Percentiles rank a stretch among this genome's conserved stretches.
Conservation (phyloP, 2,888 invertebrate species). For the Carcina quercana region DNA sequence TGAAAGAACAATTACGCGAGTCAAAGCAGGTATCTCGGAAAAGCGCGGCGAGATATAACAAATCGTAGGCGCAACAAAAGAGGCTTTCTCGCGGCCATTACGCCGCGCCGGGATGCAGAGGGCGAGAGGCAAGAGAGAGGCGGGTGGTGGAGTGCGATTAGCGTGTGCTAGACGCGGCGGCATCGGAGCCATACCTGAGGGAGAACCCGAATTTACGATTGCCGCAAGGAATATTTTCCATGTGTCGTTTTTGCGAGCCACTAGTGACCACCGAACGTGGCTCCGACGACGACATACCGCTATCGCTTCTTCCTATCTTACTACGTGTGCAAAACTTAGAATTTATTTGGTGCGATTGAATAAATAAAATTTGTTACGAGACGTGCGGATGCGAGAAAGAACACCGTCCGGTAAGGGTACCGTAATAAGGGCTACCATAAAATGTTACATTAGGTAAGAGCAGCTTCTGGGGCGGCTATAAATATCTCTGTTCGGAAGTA, state of each 20-base stretch:
- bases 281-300: constrained; percentile 18
- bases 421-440: constrained; percentile 73
- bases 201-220: constrained; percentile 57
- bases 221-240: constrained; percentile 67
- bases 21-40: constrained; percentile 65
- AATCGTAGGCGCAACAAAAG: constrained; percentile 68
- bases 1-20: constrained; percentile 70
- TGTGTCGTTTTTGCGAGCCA: constrained; percentile 52
- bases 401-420: constrained; percentile 49
- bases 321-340: constrained; percentile 22
- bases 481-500: constrained; percentile 73
- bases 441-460: constrained; percentile 73
- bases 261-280: constrained; percentile 40
- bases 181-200: constrained; percentile 33
- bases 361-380: constrained; percentile 45
- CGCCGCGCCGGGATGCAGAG: constrained; percentile 46
- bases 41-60: constrained; percentile 68
- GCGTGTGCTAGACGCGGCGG: constrained; percentile 50
- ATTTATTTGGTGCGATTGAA: constrained; percentile 41
- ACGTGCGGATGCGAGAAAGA: constrained; percentile 32
- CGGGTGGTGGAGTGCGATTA: constrained; percentile 44
- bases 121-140: constrained; percentile 31
- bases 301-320: constrained; percentile 24
- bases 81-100: constrained; percentile 72
- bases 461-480: constrained; percentile 72